Base-by-base conservation (phyloP, 1,140 invertebrate genomes). In the Tetragnatha versicolor region DNA sequence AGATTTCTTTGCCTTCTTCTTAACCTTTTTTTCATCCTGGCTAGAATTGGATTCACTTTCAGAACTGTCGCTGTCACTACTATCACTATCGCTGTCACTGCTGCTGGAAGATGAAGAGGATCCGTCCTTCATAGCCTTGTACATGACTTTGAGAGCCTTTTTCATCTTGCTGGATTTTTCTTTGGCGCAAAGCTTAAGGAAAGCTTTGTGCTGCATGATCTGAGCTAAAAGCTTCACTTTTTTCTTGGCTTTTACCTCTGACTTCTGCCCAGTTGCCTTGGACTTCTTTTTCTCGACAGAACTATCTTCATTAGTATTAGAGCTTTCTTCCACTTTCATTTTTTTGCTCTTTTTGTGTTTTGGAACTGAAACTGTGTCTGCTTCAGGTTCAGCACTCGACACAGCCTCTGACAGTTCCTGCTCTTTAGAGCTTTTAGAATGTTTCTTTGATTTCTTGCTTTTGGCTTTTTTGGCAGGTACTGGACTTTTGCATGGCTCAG, bases 101-200 rank as follows among this genome's bases (percentile, higher is more conserved):
- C 72, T 68, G 27, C 14, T n/a, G 7, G 70, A 60, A 47, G 37
- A 58, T 10, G 66, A 22, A 45, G 5, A 9, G 14, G 17, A 17
- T 51, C 49, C 51, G 14, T 49, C 39, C 39, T 77, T 65, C 73
- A 77, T 77, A 3, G 27, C 61, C 42, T 77, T 66, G 37, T 66
- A 77, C 73, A 77, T 65, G 14, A 31, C 47, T 25, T 35, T 29
- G n/a, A 77, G 37, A 53, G 63, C 65, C 25, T 68, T 39, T 22
- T 68, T 29, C 29, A 68, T 35, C 47, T 79, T 79, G 27, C 17
- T 79, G 0, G 60, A 39, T 51, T 37, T 39, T 17, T 69, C 39
- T 47, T 25, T 55, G 4, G 60, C 6, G 20, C 47, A 77, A 10
- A 66, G 25, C 20, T 79, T 60, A 31, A 60, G 47, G 47, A 58